Evolutionary conservation across 2,888 invertebrate genomes (phyloP), one percentile per base, ranked within the genome.

Genomic region (Diaphora mendica): DNA sequence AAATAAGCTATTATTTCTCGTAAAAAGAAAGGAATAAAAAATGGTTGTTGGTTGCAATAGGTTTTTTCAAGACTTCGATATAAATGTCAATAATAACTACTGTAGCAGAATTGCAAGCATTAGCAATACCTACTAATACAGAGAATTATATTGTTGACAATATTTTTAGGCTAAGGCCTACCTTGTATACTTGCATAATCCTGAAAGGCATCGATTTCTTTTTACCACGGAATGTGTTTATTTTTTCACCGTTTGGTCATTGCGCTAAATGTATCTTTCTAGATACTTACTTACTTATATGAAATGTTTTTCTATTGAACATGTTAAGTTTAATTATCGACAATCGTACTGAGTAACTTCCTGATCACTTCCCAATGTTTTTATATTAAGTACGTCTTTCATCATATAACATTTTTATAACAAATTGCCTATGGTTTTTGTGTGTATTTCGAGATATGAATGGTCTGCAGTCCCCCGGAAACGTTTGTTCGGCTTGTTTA

Each of bases 401-500:
- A 23, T 67, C 48, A 67, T 48, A 59, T 39, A 69, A 69, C 59
- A 69, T 55, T 69, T 59, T 69, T 59, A 35, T 55, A 39, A 26
- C 39, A 9, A 67, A 39, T 59, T 59, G 15, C n/a, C 17, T 59
- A 55, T n/a, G 35, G 68, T 69, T 67, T 48, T 30, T 48, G n/a
- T 48, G 23, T 33, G 48, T 68, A 68, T 51, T 51, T 69, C 39
- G n/a, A 59, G 17, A n/a, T 55, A 68, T 68, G 35, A 68, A 68
- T 68, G 68, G n/a, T 9, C 15, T 20, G 2, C 17, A 39, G 35
- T 11, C 33, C 17, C 26, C 39, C 55, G 68, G 68, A 59, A 39
- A 39, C 35, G 55, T 69, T 59, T 69, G 15, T 59, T 59, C 59
- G n/a, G 26, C 59, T 69, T 69, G 68, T 69, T 35, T 69, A n/a